A percentile compares a stretch with the other conserved stretches of the same genome.
Conservation (phyloP, 2,113 vertebrate species). For the Tympanuchus pallidicinctus region DNA sequence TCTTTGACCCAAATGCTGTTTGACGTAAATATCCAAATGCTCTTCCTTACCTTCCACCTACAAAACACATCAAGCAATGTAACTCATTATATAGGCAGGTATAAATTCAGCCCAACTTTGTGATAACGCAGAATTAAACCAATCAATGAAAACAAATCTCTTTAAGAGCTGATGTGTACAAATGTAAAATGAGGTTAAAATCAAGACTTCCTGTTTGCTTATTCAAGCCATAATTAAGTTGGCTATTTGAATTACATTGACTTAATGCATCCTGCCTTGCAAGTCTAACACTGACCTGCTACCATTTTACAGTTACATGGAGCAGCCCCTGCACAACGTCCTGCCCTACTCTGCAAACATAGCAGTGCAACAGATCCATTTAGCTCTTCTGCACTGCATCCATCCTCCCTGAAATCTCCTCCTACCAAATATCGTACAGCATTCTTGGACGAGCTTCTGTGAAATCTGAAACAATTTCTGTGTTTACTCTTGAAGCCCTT, state of each 20-base stretch:
- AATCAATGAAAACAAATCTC: background rate
- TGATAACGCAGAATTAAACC: background rate
- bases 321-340: background rate
- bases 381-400: background rate
- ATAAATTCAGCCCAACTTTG: background rate
- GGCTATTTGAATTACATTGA: constrained; percentile 41
- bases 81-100: background rate
- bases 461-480: background rate
- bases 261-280: constrained; percentile 48
- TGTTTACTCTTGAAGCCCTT: background rate
- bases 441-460: background rate
- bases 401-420: background rate
- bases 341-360: background rate
- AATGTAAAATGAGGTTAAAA: constrained; percentile 44
- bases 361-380: background rate
- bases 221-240: constrained; percentile 45
- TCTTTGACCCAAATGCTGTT: background rate
- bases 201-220: constrained; percentile 57
- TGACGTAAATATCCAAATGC: background rate
- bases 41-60: background rate
- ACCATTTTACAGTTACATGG: background rate
- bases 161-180: constrained; percentile 6
- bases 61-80: background rate
- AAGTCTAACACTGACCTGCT: background rate
- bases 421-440: background rate